These are phyloP conservation scores for Drosophila lutescens DNA, from an alignment of 2,888 invertebrate genomes.

Conservation along the genomic window DNA sequence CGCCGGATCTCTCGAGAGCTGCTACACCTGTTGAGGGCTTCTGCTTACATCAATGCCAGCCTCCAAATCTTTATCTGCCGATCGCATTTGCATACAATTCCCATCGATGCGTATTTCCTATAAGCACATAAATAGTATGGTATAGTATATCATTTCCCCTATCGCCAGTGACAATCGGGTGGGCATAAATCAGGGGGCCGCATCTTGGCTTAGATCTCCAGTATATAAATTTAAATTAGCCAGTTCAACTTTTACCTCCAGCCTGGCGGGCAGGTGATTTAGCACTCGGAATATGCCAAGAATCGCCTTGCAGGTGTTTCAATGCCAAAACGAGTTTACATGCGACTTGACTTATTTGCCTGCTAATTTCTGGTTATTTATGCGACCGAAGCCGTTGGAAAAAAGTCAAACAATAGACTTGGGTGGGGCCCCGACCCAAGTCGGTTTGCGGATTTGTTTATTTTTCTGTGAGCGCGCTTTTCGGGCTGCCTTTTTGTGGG, in stretches of 20 bases:
- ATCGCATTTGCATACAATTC: conserved; percentile 64
- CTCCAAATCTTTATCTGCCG: conserved; percentile 33
- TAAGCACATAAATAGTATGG: neutral
- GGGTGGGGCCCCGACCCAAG: conserved; percentile 49
- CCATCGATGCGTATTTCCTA: conserved; percentile 50
- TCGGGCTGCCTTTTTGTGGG: conserved; percentile 31
- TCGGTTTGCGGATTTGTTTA: conserved; percentile 28
- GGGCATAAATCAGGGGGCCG: conserved; percentile 68
- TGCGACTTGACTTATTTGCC: conserved; percentile 76
- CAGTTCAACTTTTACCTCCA: conserved; percentile 48
- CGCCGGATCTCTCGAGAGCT: neutral
- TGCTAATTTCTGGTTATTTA: conserved; percentile 77
- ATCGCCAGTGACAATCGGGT: conserved; percentile 40
- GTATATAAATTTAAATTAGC: conserved; percentile 78
- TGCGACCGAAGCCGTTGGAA: conserved; percentile 44
- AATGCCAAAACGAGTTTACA: conserved; percentile 70
- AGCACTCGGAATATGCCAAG: conserved; percentile 60
- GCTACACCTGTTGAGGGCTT: conserved; percentile 45
- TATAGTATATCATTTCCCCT: conserved; percentile 62
- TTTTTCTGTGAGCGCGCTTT: conserved; percentile 26
- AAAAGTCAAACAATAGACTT: conserved; percentile 68
- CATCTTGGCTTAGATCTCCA: conserved; percentile 62
- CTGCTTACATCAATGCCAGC: conserved; percentile 31
- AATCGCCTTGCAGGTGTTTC: conserved; percentile 68
- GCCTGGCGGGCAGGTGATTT: conserved; percentile 71